These are phyloP conservation scores for Epinephelus malabaricus DNA, from an alignment of 2,797 vertebrate genomes.

Conservation along the genomic window DNA sequence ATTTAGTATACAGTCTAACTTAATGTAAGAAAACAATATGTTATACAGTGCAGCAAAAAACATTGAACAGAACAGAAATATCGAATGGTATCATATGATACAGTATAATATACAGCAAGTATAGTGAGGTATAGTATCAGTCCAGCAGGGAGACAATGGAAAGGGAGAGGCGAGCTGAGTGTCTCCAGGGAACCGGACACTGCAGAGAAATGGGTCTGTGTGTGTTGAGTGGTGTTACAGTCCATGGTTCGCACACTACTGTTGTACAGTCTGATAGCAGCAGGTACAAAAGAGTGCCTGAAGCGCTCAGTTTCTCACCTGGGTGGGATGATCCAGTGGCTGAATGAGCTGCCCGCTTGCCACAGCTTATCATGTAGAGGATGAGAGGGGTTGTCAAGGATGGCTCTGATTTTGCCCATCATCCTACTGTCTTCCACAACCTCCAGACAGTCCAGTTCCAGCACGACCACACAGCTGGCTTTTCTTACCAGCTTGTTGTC, in stretches of 20 bases:
- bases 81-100: no score
- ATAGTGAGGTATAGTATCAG: neutral
- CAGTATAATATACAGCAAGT: no score
- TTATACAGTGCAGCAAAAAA: no score
- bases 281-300: neutral
- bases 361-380: neutral
- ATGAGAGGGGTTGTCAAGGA: no score
- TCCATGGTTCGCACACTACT: neutral
- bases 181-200: neutral
- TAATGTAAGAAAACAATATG: no score
- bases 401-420: no score
- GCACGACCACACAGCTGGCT: no score
- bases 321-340: neutral
- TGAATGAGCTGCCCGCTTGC: neutral
- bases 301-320: neutral
- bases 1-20: no score
- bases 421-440: no score
- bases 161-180: neutral
- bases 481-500: no score
- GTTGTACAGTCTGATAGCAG: constrained; percentile 4
- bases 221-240: neutral
- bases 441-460: no score
- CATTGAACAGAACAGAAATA: no score
- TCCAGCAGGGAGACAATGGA: neutral
- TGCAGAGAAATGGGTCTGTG: neutral